phyloP scores from a whole-genome alignment of 2,113 vertebrate species.

The Anser cygnoides region DNA sequence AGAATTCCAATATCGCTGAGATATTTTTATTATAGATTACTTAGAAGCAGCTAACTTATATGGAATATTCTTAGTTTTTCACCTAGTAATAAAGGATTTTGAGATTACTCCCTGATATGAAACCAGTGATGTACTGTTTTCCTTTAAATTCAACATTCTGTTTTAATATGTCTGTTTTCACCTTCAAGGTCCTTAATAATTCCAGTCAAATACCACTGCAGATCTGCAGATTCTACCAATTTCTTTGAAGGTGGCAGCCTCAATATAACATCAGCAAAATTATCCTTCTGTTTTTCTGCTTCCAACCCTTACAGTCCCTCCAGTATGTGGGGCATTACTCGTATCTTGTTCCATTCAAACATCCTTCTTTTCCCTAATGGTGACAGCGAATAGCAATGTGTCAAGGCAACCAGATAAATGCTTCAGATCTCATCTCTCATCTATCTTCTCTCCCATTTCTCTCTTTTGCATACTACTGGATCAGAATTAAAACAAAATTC shows the following conservation, averaged over 20 bases:
- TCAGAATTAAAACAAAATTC: background rate
- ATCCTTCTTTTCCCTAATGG: background rate
- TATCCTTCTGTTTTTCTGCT: background rate
- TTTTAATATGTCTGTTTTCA: background rate
- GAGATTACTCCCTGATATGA: background rate
- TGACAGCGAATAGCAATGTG: background rate
- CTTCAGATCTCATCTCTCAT: background rate
- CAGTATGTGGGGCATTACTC: background rate
- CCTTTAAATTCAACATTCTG: background rate
- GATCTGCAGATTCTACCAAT: background rate
- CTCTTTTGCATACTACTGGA: background rate
- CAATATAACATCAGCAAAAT: rapidly evolving
- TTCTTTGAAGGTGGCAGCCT: background rate
- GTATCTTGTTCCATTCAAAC: background rate
- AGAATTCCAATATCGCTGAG: background rate
- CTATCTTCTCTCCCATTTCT: background rate
- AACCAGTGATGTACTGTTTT: background rate
- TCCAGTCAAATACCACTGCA: background rate
- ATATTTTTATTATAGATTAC: background rate
- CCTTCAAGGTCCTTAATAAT: background rate
- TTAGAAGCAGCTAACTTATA: background rate
- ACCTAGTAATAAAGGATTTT: background rate
- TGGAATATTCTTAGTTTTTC: background rate
- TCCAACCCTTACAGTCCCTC: background rate
- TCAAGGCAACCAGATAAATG: background rate